Base-by-base conservation (phyloP, 2,888 invertebrate species). In the Strigamia transsilvanica region DNA sequence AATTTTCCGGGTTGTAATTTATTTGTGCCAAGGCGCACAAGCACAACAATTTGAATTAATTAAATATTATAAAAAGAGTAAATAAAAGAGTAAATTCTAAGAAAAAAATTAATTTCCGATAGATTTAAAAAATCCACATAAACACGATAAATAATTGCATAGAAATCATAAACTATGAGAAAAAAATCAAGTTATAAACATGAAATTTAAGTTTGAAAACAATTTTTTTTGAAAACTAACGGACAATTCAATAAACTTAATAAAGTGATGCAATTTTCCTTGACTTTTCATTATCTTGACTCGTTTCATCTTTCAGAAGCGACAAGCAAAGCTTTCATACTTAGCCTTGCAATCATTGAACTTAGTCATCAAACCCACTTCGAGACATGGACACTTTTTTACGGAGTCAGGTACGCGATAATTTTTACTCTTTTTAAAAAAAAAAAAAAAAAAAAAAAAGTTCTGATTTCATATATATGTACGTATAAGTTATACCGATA, bases 261-360 rank as follows among this genome's bases (percentile, higher is more conserved):
- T 61, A 15, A 61, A 21, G 18, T 21, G 21, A 61, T 61, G 61
- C 15, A 18, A 61, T 5, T 15, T 66, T 32, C 66, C 66, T 66
- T 66, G 66, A 66, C 66, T 66, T 66, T 27, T 27, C 13, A 23
- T 66, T 66, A 66, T 66, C 66, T 66, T 15, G 2, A 66, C 23
- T 66, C 66, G 66, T 66, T 66, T 66, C 66, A 27, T 66, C 66
- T 66, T 66, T 66, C 66, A 66, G 66, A 27, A 23, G 27, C 4
- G 51, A 51, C 18, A 4, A 51, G 51, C 51, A 51, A 51, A 51
- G n/a, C 12, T n/a, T n/a, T n/a, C n/a, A n/a, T n/a, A n/a, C n/a
- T 46, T 46, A 46, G n/a, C 6, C 18, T 51, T 51, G 51, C 18
- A 18, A 51, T 51, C 51, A 18, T 51, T 51, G 51, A 51, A 66